Evolutionary conservation across 2,888 invertebrate species (phyloP).

Genomic region (Deilephila porcellus): DNA sequence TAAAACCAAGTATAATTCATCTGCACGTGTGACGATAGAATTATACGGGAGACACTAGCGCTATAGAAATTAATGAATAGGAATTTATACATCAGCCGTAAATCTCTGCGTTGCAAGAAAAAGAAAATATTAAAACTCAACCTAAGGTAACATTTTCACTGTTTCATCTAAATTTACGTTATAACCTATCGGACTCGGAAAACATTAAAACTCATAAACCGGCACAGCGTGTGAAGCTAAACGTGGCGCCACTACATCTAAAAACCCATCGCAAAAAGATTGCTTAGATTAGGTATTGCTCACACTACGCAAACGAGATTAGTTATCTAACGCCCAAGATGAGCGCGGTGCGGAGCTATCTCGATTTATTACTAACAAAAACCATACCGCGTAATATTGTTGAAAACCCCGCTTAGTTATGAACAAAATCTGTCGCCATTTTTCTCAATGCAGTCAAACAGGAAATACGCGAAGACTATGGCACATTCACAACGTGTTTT

Average conservation of each 20-base stretch:
- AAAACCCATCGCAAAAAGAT: background rate
- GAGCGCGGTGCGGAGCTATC: background rate
- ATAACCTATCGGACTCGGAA: too few species aligned
- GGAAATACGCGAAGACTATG: slow-evolving; percentile 2
- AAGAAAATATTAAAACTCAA: too few species aligned
- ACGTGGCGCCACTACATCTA: background rate
- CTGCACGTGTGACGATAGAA: background rate
- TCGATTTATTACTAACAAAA: slow-evolving; percentile 1
- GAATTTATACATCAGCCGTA: too few species aligned
- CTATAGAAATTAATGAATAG: background rate
- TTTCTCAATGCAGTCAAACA: slow-evolving; percentile 18
- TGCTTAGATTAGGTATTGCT: too few species aligned
- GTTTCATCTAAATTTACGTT: too few species aligned
- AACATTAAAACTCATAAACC: too few species aligned
- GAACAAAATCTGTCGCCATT: slow-evolving; percentile 4
- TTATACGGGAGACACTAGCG: background rate
- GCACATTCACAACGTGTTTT: slow-evolving; percentile 4
- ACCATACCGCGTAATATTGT: background rate
- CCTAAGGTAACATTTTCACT: too few species aligned
- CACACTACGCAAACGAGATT: slow-evolving; percentile 8
- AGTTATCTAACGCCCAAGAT: background rate
- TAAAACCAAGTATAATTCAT: background rate
- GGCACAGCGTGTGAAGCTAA: background rate
- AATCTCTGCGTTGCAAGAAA: too few species aligned
- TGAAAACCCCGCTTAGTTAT: background rate